Base-by-base conservation (phyloP, 1,140 invertebrate genomes). In the Paralvinella palmiformis region DNA sequence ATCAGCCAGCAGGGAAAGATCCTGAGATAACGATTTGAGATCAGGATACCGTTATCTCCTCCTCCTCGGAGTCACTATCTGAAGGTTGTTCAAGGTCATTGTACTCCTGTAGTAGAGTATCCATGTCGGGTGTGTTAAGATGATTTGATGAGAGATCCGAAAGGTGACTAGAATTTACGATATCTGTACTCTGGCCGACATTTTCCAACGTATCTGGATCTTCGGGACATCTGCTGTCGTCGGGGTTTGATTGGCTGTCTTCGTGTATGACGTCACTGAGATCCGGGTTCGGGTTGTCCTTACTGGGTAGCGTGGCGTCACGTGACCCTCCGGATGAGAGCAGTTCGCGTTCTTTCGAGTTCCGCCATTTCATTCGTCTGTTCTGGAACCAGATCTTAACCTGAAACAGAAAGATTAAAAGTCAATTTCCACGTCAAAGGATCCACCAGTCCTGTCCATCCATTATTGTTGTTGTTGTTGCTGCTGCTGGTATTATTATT, bases 201-300 rank as follows among this genome's bases (percentile, higher is more conserved):
- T 17, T 41, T 41, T 41, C 37, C 10, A 22, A 32, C 2, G 13
- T 15, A n/a, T 59, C 13, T 59, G 35, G 20, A 59, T 44, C 13
- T 32, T 36, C 37, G 22, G 17, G 35, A 41, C 27, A 15, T 57
- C 35, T 24, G 36, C 20, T 53, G n/a, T 27, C 29, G 31, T 59
- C 32, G 37, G 24, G 20, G 13, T 15, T 20, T 27, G 15, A 29
- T 6, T 33, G 7, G 27, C 22, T 3, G 20, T 62, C 1, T 41
- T 37, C 55, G 35, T 53, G 59, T 53, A 57, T 45, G 33, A 91
- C 91, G 76, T 96, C 94, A 71, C 91, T 95, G 52, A 96, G 83
- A 78, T 97, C 94, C 0, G 94, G 94, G 81, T 96, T 92, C 0
- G 94, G 94, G 79, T 97, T 97, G 83, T 95, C 95, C 78, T 96